Base-by-base conservation (phyloP, 2,113 vertebrate genomes). In the Cercopithecus mona region DNA sequence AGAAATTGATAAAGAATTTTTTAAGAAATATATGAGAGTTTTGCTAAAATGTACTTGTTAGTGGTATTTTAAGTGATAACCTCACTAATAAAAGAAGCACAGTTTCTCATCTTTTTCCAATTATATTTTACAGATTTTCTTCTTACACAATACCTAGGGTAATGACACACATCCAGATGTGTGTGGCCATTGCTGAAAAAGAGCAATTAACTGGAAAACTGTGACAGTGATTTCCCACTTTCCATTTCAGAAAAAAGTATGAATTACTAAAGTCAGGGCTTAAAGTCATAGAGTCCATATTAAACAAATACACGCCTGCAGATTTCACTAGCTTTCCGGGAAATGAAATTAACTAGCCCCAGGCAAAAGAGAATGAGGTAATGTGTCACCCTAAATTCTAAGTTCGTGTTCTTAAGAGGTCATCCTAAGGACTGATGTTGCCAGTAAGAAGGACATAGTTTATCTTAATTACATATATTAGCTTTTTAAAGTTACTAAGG, bases 331-430 rank as follows among this genome's bases (percentile, higher is more conserved):
- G 64, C 25, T 96, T 94, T 97, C 80, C 50, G 85, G 81, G 76
- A 95, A 97, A 90, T 88, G 81, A 94, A 96, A 90, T 95, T 75
- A 95, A 96, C 68, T 72, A 70, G 57, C 43, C 70, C 38, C 55
- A 81, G 0, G 0, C 50, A 70, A 38, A 84, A 73, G 70, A 57
- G 11, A 93, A 30, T 95, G 61, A 93, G 23, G 68, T 50, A 95
- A 68, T 81, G 35, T 84, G 50, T 94, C 73, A 76, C 43, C 30
- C 59, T 88, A 93, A 90, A 90, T 93, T 94, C 50, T 88, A 95
- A 88, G 35, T 20, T 83, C 35, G 57, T 89, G 86, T 93, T 84
- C 92, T 89, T 87, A 94, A 30, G 43, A 30, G 89, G 61, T 68
- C 30, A 88, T 89, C 25, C 35, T 89, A 70, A 61, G 70, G 66